Evolutionary conservation across 2,888 invertebrate species (phyloP).

Genomic region (Coelopa pilipes): DNA sequence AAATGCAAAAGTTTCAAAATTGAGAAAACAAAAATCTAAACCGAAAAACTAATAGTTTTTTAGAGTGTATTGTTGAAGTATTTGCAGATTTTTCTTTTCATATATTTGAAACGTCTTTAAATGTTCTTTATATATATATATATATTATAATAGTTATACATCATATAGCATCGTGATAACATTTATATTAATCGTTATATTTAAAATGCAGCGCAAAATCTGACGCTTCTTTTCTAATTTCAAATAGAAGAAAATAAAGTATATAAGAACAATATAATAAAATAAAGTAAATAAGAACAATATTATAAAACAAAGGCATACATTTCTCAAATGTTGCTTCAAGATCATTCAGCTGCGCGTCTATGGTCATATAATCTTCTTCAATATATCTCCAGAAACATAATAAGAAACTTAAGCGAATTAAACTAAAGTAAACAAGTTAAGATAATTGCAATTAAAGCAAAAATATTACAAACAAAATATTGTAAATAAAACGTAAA

Average conservation of each 20-base stretch:
- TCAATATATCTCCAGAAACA: neutral
- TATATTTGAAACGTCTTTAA: conserved; percentile 13
- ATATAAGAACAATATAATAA: neutral
- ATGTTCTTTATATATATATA: neutral
- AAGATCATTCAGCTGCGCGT: no score
- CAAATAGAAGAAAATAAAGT: neutral
- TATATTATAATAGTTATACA: conserved; percentile 14
- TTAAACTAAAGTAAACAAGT: neutral
- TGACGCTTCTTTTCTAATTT: conserved; percentile 1
- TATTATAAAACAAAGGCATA: no score
- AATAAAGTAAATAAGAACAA: no score
- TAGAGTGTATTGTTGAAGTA: neutral
- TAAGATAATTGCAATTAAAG: no score
- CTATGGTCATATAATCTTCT: no score
- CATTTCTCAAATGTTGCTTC: no score
- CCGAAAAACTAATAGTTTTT: neutral
- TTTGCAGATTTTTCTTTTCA: neutral
- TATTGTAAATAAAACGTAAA: neutral
- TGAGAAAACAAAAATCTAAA: neutral
- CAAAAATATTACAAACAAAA: no score
- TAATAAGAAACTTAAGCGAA: neutral
- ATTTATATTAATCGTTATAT: conserved; percentile 11
- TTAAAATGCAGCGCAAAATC: conserved; percentile 12
- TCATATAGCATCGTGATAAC: conserved; percentile 14
- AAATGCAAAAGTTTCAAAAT: neutral